Evolutionary conservation across 2,888 invertebrate species (phyloP).

Genomic region (Sminthurides aquaticus): DNA sequence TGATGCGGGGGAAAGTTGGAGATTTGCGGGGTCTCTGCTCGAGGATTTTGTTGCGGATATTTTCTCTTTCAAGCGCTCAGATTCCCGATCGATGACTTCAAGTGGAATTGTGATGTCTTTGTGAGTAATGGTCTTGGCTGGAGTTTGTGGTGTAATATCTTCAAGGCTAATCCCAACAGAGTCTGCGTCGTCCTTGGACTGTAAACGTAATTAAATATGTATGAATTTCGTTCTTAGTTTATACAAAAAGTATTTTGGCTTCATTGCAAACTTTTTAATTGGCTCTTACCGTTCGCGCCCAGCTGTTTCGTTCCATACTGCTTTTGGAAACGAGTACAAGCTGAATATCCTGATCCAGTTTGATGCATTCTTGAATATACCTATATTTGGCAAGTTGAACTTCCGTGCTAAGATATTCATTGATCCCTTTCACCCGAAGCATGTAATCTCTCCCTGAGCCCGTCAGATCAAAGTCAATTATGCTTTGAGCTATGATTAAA

Average conservation of each 20-base stretch:
- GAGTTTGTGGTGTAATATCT: conserved; percentile 69
- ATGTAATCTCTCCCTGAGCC: conserved; percentile 62
- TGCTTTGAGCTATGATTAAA: conserved; percentile 74
- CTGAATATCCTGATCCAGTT: conserved; percentile 79
- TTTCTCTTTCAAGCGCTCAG: conserved; percentile 38
- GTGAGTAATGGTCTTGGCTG: conserved; percentile 65
- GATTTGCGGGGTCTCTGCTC: conserved; percentile 64
- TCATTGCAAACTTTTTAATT: conserved; percentile 12
- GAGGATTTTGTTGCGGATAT: conserved; percentile 59
- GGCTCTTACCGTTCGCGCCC: conserved; percentile 63
- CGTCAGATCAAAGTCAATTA: conserved; percentile 70
- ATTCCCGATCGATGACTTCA: conserved; percentile 40
- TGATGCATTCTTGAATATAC: conserved; percentile 87
- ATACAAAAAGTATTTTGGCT: conserved; percentile 11
- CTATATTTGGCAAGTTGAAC: conserved; percentile 81
- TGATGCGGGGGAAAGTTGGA: conserved; percentile 57
- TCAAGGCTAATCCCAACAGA: conserved; percentile 68
- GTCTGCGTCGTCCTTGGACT: conserved; percentile 65
- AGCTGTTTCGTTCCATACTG: conserved; percentile 57
- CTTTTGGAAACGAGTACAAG: conserved; percentile 57
- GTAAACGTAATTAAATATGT: conserved; percentile 20
- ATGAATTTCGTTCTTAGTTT: conserved; percentile 19
- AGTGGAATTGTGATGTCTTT: conserved; percentile 53
- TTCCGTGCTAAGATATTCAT: conserved; percentile 79
- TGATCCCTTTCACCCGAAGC: conserved; percentile 73